These are phyloP conservation scores for Protobothrops mucrosquamatus DNA, from an alignment of 2,113 vertebrate genomes.

Conservation along the genomic window DNA sequence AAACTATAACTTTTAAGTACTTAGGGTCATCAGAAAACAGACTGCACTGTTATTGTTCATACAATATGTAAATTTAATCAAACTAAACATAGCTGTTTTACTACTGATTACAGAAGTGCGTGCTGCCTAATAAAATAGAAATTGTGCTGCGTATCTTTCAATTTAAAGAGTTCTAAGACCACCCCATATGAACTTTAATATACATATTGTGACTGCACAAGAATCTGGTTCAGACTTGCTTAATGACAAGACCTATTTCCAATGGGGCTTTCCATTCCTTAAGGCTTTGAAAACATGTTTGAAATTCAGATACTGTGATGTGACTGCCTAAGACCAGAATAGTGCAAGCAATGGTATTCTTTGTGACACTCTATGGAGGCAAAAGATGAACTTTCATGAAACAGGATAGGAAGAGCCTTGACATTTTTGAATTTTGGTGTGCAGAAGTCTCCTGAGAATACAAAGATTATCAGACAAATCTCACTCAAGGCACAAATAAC, in stretches of 20 bases:
- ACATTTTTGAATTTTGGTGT: not conserved
- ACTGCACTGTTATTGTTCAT: not conserved
- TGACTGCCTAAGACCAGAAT: not conserved
- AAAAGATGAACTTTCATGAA: not conserved
- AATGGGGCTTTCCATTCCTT: not conserved
- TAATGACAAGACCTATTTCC: not conserved
- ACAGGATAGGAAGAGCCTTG: not conserved
- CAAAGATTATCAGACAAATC: not conserved
- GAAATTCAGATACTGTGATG: not conserved
- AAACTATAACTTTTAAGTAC: not conserved
- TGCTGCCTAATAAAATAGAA: not conserved
- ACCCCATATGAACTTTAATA: not conserved
- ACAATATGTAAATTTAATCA: not conserved
- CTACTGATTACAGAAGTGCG: not conserved
- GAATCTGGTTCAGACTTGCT: not conserved
- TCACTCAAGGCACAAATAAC: not conserved
- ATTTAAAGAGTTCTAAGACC: not conserved
- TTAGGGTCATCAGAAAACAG: not conserved
- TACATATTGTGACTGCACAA: not conserved
- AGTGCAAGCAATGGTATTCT: not conserved
- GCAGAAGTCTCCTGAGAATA: not conserved
- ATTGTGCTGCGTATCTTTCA: not conserved
- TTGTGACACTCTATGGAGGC: not conserved
- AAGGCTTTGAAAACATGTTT: not conserved
- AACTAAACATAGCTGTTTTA: not conserved